Conservation (phyloP, 92 coral and sea anemone genomes). For the Phymanthus crucifer region DNA sequence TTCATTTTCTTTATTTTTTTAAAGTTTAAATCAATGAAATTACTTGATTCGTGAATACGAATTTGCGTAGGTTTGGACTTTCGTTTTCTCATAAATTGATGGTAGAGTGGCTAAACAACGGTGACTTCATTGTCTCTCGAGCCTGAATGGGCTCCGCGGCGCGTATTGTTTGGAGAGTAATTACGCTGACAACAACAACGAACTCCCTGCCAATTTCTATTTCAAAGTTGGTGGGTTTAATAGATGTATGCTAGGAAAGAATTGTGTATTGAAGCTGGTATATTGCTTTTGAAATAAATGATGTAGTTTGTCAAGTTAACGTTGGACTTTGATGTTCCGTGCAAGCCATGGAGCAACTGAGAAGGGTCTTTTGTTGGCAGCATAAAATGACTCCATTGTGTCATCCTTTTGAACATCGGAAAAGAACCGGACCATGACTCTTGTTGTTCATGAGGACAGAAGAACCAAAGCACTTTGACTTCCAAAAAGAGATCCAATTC, state of each 20-base stretch:
- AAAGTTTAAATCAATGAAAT: constrained; percentile 5
- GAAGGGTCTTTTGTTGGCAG: constrained; percentile 12
- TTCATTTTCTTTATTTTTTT: constrained; percentile 15
- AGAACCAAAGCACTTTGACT: constrained; percentile 4
- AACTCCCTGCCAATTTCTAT: constrained; percentile 3
- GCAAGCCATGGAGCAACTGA: background rate
- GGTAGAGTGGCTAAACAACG: constrained; percentile 27
- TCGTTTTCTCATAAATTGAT: constrained; percentile 14
- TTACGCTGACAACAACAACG: constrained; percentile 21
- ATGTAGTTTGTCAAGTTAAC: background rate
- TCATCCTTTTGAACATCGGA: constrained; percentile 19
- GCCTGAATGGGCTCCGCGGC: constrained; percentile 10
- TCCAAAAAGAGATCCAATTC: background rate
- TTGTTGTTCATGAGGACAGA: constrained; percentile 1
- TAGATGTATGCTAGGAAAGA: background rate
- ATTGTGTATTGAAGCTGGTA: constrained; percentile 8
- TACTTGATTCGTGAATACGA: background rate
- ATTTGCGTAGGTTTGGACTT: background rate
- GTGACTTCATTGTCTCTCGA: constrained; percentile 12
- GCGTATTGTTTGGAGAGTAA: constrained; percentile 21
- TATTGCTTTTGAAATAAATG: constrained; percentile 8
- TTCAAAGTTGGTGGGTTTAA: background rate
- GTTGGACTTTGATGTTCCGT: constrained; percentile 17
- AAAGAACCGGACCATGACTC: constrained; percentile 26
- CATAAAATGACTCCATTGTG: constrained; percentile 15